Evolutionary conservation across 2,888 invertebrate species (phyloP).

Genomic region (Acanthoscelides obtectus): DNA sequence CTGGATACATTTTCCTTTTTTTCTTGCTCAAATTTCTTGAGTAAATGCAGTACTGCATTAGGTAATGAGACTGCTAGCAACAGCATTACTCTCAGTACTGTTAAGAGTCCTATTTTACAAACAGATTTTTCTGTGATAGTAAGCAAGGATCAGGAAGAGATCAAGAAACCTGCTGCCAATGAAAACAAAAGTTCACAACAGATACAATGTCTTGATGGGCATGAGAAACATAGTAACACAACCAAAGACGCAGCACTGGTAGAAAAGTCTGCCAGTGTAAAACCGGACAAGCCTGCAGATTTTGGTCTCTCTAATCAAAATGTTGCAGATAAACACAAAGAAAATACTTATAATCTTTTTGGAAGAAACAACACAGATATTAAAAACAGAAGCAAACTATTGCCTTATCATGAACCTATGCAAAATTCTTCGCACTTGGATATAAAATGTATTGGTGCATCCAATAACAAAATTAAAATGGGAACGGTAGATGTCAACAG

Average conservation of each 20-base stretch:
- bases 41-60: not conserved
- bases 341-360: not conserved
- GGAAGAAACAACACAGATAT: not conserved
- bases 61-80: not conserved
- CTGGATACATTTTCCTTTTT: constrained; percentile 45
- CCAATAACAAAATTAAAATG: not conserved
- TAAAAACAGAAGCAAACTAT: not conserved
- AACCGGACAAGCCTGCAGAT: not conserved
- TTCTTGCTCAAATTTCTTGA: constrained; percentile 17
- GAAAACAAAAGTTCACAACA: not conserved
- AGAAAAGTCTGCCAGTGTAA: not conserved
- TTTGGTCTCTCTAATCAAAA: not conserved
- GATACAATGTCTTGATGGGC: not conserved
- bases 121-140: not conserved
- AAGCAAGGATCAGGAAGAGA: not conserved
- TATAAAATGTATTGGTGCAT: not conserved
- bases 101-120: not conserved
- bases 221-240: not conserved
- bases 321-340: not conserved
- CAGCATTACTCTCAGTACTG: not conserved
- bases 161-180: not conserved
- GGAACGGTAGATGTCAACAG: not conserved
- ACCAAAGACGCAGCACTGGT: not conserved
- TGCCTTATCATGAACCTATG: not conserved
- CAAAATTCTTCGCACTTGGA: not conserved